These are phyloP conservation scores for Erynnis tages DNA, from an alignment of 2,888 invertebrate species.

Conservation along the genomic window DNA sequence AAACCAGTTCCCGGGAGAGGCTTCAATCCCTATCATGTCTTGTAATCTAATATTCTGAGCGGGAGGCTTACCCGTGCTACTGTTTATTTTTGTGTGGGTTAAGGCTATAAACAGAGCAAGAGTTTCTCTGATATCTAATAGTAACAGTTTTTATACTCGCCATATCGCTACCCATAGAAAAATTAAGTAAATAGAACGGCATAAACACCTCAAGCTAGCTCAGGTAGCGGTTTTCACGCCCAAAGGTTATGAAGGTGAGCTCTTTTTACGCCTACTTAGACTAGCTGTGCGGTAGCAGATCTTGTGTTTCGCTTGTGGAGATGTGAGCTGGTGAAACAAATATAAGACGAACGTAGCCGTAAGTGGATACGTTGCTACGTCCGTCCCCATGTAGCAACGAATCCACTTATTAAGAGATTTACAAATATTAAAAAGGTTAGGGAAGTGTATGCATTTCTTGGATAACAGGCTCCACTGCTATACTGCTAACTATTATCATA, in stretches of 20 bases:
- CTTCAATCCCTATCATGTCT: slow-evolving; percentile 1
- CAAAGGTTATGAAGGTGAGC: no score
- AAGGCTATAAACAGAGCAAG: not conserved
- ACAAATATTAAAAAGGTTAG: slow-evolving; percentile 30
- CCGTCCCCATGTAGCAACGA: slow-evolving; percentile 15
- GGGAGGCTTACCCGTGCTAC: not conserved
- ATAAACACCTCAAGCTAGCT: no score
- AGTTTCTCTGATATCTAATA: not conserved
- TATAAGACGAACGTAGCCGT: no score
- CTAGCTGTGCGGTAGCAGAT: no score
- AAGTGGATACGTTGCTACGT: not conserved
- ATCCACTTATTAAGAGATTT: slow-evolving; percentile 27
- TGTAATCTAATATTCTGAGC: slow-evolving; percentile 3
- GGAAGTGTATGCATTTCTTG: slow-evolving; percentile 25
- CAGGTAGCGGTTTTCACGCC: no score
- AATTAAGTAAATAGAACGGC: no score
- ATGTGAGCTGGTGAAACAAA: no score
- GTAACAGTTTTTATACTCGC: no score
- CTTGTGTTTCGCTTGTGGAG: no score
- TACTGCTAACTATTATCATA: slow-evolving; percentile 50
- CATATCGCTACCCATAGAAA: no score
- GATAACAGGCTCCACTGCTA: slow-evolving; percentile 39
- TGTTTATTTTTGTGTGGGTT: not conserved
- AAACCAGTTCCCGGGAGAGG: not conserved
- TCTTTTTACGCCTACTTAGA: no score